phyloP scores from a whole-genome alignment of 2,888 invertebrate species.

The Thalpophila matura region DNA sequence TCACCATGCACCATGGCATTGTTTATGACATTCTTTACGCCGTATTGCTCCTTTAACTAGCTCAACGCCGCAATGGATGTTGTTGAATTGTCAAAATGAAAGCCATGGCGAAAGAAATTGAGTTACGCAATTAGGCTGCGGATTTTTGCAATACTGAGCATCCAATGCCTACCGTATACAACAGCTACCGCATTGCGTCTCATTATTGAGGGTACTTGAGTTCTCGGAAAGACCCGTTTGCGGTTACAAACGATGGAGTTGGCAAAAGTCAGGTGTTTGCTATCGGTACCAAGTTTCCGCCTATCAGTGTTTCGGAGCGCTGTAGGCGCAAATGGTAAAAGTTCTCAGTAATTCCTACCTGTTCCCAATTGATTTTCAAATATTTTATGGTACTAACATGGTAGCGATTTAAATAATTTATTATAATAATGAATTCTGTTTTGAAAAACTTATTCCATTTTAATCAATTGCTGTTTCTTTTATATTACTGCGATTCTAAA shows the following conservation, averaged over 20 bases:
- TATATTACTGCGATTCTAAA: neutral
- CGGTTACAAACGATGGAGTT: slow-evolving; percentile 56
- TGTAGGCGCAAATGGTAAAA: slow-evolving; percentile 34
- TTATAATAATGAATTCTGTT: slow-evolving; percentile 7
- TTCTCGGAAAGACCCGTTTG: slow-evolving; percentile 59
- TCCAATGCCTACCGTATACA: slow-evolving; percentile 24
- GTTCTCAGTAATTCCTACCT: slow-evolving; percentile 19
- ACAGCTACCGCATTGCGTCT: slow-evolving; percentile 77
- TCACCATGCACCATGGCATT: too few species aligned
- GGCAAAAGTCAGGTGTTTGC: slow-evolving; percentile 62
- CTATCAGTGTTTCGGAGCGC: slow-evolving; percentile 47
- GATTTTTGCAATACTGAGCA: slow-evolving; percentile 43
- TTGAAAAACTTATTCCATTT: neutral
- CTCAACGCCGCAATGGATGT: too few species aligned
- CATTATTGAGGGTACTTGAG: slow-evolving; percentile 70
- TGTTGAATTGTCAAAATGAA: too few species aligned
- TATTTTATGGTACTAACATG: neutral
- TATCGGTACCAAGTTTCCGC: slow-evolving; percentile 55
- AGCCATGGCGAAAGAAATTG: too few species aligned
- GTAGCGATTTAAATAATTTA: slow-evolving; percentile 20
- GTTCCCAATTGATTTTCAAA: slow-evolving; percentile 22
- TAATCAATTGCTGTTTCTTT: too few species aligned
- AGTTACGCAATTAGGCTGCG: too few species aligned
- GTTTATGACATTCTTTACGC: too few species aligned
- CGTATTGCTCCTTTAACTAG: too few species aligned